These are phyloP conservation scores for Urocyon cinereoargenteus DNA, from an alignment of 2,797 vertebrate genomes.

Conservation along the genomic window DNA sequence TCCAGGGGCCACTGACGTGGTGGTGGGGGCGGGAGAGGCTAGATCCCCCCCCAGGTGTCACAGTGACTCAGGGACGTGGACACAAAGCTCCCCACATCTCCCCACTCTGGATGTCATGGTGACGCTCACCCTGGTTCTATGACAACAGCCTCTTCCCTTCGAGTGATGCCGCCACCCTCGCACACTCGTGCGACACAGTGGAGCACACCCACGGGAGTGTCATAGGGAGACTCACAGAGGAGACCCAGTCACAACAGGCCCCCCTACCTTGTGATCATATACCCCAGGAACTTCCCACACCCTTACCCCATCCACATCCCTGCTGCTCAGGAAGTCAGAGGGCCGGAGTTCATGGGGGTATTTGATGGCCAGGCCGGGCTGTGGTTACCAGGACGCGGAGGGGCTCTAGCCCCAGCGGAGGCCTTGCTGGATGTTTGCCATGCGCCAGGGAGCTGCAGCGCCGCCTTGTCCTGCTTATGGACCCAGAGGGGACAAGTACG, in stretches of 20 bases:
- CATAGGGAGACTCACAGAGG: background rate
- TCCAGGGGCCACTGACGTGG: background rate
- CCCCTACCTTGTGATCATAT: background rate
- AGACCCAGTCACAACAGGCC: background rate
- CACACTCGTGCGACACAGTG: background rate
- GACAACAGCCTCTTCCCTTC: conserved; percentile 70
- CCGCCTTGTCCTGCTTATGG: background rate
- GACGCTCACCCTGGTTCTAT: conserved; percentile 41
- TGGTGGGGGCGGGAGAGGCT: background rate
- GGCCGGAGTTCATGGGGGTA: background rate
- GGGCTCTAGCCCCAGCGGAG: background rate
- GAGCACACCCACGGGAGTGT: background rate
- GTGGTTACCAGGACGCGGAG: background rate
- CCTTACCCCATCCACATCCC: background rate
- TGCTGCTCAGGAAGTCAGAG: background rate
- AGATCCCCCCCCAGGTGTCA: background rate
- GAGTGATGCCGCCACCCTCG: background rate
- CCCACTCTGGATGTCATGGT: background rate
- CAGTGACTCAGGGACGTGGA: conserved; percentile 43
- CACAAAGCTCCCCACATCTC: background rate
- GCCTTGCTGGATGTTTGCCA: background rate
- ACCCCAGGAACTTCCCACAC: background rate
- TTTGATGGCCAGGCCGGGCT: background rate
- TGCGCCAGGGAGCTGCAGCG: background rate
- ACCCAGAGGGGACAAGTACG: background rate